These are phyloP conservation scores for Copsychus sechellarum DNA, from an alignment of 2,113 vertebrate species.

Conservation along the genomic window DNA sequence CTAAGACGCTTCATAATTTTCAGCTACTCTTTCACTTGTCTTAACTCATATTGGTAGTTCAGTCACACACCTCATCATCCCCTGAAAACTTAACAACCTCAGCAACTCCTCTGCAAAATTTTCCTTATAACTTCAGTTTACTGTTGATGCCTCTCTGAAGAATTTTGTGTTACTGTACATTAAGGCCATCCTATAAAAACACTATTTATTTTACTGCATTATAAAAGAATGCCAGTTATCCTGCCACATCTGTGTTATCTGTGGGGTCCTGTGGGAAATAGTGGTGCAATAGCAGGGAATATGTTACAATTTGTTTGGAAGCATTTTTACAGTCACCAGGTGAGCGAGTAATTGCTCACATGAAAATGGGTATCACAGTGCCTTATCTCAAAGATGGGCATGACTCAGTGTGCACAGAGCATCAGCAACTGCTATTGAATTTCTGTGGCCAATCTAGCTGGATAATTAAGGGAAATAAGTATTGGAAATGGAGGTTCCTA, in stretches of 20 bases:
- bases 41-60: background rate
- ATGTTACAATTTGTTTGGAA: conserved; percentile 45
- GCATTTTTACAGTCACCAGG: conserved; percentile 54
- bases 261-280: background rate
- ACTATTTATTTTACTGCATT: conserved; percentile 45
- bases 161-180: conserved; percentile 28
- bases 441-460: background rate
- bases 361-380: conserved; percentile 27
- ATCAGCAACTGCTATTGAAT: background rate
- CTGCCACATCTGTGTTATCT: conserved; percentile 18
- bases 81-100: background rate
- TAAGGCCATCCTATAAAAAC: conserved; percentile 57
- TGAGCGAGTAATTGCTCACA: conserved; percentile 38
- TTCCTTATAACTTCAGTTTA: conserved; percentile 6
- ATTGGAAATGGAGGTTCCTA: background rate
- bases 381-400: background rate
- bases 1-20: background rate
- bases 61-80: conserved; percentile 5
- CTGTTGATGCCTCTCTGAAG: conserved; percentile 16
- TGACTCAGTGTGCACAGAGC: background rate
- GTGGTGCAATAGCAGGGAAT: background rate
- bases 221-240: conserved; percentile 42
- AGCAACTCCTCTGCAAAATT: background rate
- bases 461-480: background rate
- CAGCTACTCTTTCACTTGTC: background rate